Conservation (phyloP, 2,113 vertebrate genomes). For the Sceloporus undulatus region DNA sequence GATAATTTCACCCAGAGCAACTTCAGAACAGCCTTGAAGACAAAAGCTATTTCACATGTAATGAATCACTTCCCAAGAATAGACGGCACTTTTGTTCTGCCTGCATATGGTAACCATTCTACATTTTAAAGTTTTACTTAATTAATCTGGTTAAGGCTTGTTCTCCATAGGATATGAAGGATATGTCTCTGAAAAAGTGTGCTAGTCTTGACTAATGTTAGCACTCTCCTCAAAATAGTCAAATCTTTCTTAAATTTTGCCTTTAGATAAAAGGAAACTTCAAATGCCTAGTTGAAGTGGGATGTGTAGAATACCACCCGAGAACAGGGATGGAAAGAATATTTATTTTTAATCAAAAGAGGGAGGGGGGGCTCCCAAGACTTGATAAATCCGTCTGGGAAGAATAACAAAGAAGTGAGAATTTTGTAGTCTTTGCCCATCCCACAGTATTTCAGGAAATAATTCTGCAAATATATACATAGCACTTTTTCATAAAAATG, state of each 20-base stretch:
- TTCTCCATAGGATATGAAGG: no score
- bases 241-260: not conserved
- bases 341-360: no score
- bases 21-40: slow-evolving; percentile 24
- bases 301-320: not conserved
- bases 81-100: not conserved
- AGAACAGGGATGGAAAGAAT: no score
- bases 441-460: no score
- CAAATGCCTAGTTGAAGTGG: not conserved
- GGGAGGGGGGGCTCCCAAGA: no score
- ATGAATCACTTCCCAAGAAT: not conserved
- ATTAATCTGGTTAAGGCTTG: not conserved
- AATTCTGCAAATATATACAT: no score
- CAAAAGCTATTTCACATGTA: not conserved
- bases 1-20: slow-evolving; percentile 49
- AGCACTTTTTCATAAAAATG: no score
- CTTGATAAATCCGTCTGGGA: no score
- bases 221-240: not conserved
- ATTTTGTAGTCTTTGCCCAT: no score
- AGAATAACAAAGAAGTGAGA: no score
- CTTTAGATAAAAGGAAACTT: not conserved
- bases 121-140: not conserved
- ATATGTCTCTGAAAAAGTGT: not conserved
- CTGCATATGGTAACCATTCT: slow-evolving; percentile 12
- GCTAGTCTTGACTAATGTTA: not conserved